Percentiles rank a stretch among this genome's conserved stretches.
Conservation (phyloP, 2,113 vertebrate genomes). For the Corythornis vintsioides region DNA sequence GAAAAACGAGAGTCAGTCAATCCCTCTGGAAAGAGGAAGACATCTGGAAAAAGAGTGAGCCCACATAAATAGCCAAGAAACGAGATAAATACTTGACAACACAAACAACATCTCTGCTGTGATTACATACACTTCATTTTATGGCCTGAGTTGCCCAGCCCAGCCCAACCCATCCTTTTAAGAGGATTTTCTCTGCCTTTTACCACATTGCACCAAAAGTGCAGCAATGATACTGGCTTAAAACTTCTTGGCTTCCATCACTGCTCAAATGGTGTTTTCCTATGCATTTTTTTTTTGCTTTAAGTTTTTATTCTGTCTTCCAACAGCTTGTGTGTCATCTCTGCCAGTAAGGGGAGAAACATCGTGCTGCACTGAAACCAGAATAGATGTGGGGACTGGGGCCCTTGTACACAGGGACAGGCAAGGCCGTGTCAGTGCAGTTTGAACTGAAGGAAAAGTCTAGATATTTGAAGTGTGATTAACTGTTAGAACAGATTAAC, state of each 20-base stretch:
- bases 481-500: background rate
- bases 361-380: background rate
- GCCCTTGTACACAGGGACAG: background rate
- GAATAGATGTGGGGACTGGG: background rate
- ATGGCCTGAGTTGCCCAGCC: background rate
- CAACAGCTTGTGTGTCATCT: background rate
- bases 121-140: background rate
- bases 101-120: background rate
- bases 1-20: background rate
- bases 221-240: background rate
- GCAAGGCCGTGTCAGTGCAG: background rate
- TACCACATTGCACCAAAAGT: background rate
- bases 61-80: background rate
- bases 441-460: background rate
- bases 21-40: background rate
- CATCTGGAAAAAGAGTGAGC: background rate
- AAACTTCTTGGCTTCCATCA: background rate
- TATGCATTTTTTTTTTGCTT: background rate
- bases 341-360: background rate
- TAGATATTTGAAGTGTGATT: background rate
- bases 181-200: background rate
- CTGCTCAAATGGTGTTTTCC: background rate
- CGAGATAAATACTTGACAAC: background rate
- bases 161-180: background rate
- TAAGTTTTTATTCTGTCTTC: background rate